Base-by-base conservation (phyloP, 2,888 invertebrate species). In the Dryocosmus kuriphilus region DNA sequence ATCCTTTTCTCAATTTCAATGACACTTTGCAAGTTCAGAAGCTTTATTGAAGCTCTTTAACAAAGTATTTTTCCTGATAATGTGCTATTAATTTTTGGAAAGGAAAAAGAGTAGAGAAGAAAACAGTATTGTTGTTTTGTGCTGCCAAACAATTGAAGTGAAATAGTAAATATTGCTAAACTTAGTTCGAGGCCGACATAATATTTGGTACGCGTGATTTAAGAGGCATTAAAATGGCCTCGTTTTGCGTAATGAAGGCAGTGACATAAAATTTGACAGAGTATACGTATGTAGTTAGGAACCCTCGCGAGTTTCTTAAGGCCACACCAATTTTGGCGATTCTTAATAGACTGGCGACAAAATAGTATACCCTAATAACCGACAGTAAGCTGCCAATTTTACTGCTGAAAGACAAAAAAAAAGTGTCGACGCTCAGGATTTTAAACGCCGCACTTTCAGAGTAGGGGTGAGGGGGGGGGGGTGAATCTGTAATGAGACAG, bases 241-340 rank as follows among this genome's bases (percentile, higher is more conserved):
- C 51, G 71, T 71, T 71, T 71, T 30, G 30, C n/a, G n/a, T 71
- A 71, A 71, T 71, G 71, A 71, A 71, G 71, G 46, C 51, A 71
- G 71, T 71, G 71, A 71, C 51, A 71, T 71, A 71, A 71, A 46
- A 71, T 71, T 71, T 32, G 51, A 71, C 51, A 46, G 27, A 71
- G 71, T 60, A 2, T 55, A 55, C 51, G 46, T 67, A 46, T 71
- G 67, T 71, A 46, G 46, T 71, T 71, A 71, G 71, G 30, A 71
- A 71, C 71, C 14, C 71, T 71, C 30, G 46, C 30, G n/a, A 51
- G 51, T 27, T 51, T 51, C 46, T 9, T 71, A 71, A 51, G 71
- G 30, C 27, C n/a, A n/a, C 30, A 71, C 32, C 32, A 71, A 71
- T 14, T 71, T 71, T 71, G 51, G 46, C 71, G 71, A 71, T 71